A percentile compares a stretch with the other conserved stretches of the same genome.
phyloP scores from a whole-genome alignment of 2,113 vertebrate species.

The Spea multiplicata region DNA sequence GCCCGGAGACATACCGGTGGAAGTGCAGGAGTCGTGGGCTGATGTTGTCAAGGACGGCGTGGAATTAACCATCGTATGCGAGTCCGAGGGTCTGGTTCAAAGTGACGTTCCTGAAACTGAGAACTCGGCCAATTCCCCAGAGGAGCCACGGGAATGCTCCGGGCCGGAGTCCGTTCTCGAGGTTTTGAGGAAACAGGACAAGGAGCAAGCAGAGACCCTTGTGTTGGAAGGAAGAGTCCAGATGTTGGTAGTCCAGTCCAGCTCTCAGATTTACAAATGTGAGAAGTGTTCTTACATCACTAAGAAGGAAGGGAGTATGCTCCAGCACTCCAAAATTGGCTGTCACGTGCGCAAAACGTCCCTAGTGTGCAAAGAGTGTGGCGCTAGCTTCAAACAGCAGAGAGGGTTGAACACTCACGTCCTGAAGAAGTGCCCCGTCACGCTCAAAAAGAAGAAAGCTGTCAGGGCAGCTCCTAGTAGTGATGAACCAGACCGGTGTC shows the following conservation, averaged over 20 bases:
- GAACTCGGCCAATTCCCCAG: rapidly evolving
- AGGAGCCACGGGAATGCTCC: background rate
- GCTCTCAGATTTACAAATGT: constrained; percentile 69
- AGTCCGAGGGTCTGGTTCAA: constrained; percentile 22
- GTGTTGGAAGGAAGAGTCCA: constrained; percentile 89
- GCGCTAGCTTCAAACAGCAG: constrained; percentile 83
- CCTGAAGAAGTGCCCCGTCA: constrained; percentile 74
- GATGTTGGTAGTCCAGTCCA: constrained; percentile 82
- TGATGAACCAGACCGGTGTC: background rate
- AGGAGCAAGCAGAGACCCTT: constrained; percentile 81
- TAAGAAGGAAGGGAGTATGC: constrained; percentile 71
- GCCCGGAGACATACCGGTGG: constrained; percentile 17
- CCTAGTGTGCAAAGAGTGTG: constrained; percentile 71
- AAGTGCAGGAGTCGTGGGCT: constrained; percentile 50
- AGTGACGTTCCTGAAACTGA: constrained; percentile 5
- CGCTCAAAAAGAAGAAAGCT: constrained; percentile 63
- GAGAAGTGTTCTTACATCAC: constrained; percentile 79
- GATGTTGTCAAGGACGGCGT: constrained; percentile 31
- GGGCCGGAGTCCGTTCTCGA: constrained; percentile 68
- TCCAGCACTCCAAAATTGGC: constrained; percentile 66
- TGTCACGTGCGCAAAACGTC: constrained; percentile 69
- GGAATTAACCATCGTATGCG: constrained; percentile 21
- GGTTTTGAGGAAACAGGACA: constrained; percentile 81
- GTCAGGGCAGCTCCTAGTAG: constrained; percentile 33
- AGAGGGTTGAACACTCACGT: constrained; percentile 82